Base-by-base conservation (phyloP, 1,140 invertebrate species). In the Acromyrmex echinatior region DNA sequence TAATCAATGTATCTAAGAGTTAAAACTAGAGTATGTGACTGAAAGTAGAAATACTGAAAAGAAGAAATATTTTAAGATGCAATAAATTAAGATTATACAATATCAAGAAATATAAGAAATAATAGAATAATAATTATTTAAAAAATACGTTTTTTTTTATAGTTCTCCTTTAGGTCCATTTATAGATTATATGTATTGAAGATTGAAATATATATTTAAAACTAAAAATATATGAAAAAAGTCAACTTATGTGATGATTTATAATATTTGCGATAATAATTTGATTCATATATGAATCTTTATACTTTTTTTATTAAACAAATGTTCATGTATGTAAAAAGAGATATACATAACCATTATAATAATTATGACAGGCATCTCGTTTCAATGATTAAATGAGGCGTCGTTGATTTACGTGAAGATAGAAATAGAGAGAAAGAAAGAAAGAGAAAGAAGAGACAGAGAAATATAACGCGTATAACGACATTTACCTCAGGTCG, bases 401-500 rank as follows among this genome's bases (percentile, higher is more conserved):
- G 65, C 16, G 21, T 28, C 58, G 28, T 73, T 25, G 51, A 82
- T 82, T 82, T 6, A 53, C n/a, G 0, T 35, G 25, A 18, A 66
- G 3, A 35, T 28, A 21, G 28, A 79, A 6, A 53, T 6, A 39
- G 28, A 65, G 60, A 31, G 25, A 31, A 25, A 51, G 62, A 65
- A 10, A 49, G 53, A 60, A 12, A 71, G 16, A 28, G 31, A 58
- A 16, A 4, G 21, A 81, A 45, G 39, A 45, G 10, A 45, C 16
- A 82, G 35, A 39, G 35, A 39, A 12, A 18, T 49, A 63, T 73
- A 12, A 35, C 53, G 51, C 65, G 3, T 62, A 35, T 82, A 82
- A 82, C 68, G 80, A 74, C 80, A 82, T 70, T 82, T 74, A 39
- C 80, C 68, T 74, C 80, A 74, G 68, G 39, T 82, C 68, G 53